A percentile compares a stretch with the other conserved stretches of the same genome.
phyloP scores from a whole-genome alignment of 1,140 invertebrate genomes.

The Psix sp. region DNA sequence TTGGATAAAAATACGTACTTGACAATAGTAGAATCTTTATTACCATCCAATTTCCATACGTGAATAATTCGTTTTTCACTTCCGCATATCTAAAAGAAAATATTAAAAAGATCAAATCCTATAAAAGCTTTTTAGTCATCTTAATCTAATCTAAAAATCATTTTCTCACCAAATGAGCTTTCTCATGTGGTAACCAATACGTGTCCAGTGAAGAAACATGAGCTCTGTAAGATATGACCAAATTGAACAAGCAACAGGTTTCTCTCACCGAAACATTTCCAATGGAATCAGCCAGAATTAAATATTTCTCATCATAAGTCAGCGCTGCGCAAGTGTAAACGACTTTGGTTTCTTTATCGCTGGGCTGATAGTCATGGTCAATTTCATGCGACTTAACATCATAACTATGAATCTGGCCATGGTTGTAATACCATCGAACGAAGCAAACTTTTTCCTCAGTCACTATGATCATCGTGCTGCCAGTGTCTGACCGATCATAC shows the following conservation, averaged over 20 bases:
- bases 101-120: neutral
- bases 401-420: conserved; percentile 63
- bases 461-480: conserved; percentile 66
- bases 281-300: conserved; percentile 68
- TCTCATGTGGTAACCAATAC: conserved; percentile 65
- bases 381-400: conserved; percentile 50
- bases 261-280: conserved; percentile 68
- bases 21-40: conserved; percentile 54
- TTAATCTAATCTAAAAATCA: conserved; percentile 9
- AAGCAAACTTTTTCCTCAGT: conserved; percentile 64
- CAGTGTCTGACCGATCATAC: conserved; percentile 42
- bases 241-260: conserved; percentile 49
- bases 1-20: conserved; percentile 46
- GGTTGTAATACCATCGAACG: conserved; percentile 62
- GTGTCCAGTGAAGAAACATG: conserved; percentile 69
- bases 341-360: conserved; percentile 16
- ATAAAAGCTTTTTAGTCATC: conserved; percentile 4
- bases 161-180: conserved; percentile 65
- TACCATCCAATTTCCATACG: conserved; percentile 66
- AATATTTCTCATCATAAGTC: conserved; percentile 70
- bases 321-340: conserved; percentile 66
- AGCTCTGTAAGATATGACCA: conserved; percentile 65
- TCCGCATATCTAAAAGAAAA: conserved; percentile 68
- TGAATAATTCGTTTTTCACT: conserved; percentile 66
- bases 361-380: conserved; percentile 49